Conservation (phyloP, 2,113 vertebrate species). For the Callopanchax toddi region DNA sequence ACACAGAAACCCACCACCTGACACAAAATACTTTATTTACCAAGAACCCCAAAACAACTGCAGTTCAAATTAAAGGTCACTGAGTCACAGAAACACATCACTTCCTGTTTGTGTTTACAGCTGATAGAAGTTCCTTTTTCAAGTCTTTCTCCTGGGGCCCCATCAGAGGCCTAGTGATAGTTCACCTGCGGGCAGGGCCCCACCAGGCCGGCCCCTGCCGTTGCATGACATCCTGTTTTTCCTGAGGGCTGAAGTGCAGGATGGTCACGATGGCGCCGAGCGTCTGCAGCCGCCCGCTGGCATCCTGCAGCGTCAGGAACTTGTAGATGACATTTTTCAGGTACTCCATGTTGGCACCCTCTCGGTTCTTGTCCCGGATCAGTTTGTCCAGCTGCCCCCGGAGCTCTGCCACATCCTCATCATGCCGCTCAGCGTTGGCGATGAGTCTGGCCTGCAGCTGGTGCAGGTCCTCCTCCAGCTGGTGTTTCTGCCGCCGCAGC, state of each 20-base stretch:
- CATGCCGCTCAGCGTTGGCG: conserved; percentile 80
- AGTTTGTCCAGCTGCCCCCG: conserved; percentile 81
- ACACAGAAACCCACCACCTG: neutral
- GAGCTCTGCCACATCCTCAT: conserved; percentile 77
- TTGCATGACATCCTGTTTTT: conserved; percentile 81
- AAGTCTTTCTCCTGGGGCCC: conserved; percentile 76
- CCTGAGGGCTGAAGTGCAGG: conserved; percentile 94
- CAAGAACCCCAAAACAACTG: conserved; percentile 51
- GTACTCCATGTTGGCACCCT: conserved; percentile 96
- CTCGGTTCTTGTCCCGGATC: conserved; percentile 84
- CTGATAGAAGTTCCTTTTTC: neutral
- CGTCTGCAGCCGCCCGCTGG: conserved; percentile 89
- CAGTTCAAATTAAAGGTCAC: neutral
- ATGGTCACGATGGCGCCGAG: conserved; percentile 92
- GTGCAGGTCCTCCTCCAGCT: conserved; percentile 83
- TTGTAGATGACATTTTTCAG: conserved; percentile 92
- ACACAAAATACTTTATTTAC: conserved; percentile 55
- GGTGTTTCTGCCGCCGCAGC: conserved; percentile 85
- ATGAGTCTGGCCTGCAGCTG: conserved; percentile 82
- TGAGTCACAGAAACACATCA: neutral
- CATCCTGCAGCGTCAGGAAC: conserved; percentile 89
- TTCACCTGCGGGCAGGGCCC: conserved; percentile 80
- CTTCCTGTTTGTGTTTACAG: neutral
- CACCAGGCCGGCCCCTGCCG: conserved; percentile 82
- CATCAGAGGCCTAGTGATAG: too few relatives aligned